Evolutionary conservation across 2,888 invertebrate species (phyloP), one percentile per base, ranked within the genome.

Genomic region (Pollenia angustigena): DNA sequence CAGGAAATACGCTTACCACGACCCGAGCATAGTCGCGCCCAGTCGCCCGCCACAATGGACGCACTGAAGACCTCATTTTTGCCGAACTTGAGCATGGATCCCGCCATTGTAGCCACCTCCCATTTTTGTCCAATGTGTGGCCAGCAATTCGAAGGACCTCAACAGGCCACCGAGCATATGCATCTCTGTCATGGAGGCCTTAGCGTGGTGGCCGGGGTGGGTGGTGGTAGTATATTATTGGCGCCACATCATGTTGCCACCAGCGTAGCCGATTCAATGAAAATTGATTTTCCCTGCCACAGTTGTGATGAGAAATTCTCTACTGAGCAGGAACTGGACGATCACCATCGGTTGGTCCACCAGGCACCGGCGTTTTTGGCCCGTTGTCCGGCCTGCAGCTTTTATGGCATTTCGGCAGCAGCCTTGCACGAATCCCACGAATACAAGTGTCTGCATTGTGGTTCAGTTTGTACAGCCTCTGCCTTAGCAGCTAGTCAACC

Each of bases 1-100:
- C 92, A 92, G 91, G 92, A 92, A 91, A 90, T 92, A 90, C 92
- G 93, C 89, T 91, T 92, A 90, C 90, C 91, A 90, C 91, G 92
- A 83, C 90, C 92, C 85, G 91, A 91, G 72, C 89, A 88, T 48
- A 89, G 88, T 56, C 79, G 74, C 81, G 88, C 88, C 54, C 88
- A 88, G 60, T 89, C 88, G 74, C 89, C 89, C 62, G 85, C 88
- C 68, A 89, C 88, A 76, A 92, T 92, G 90, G 93, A 92, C 82
- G 90, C 92, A 81, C 88, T 92, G 23, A 92, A 92, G 88, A 91
- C 93, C 88, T 89, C 92, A 58, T 92, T 92, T 90, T 89, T 93
- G 85, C 92, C 92, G 69, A 93, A 93, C 89, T 90, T 92, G 85
- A 91, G 91, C 89, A 93, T 92, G 92, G 93, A 93, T 82, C 90